phyloP scores from a whole-genome alignment of 2,113 vertebrate species.

The Felis chaus region DNA sequence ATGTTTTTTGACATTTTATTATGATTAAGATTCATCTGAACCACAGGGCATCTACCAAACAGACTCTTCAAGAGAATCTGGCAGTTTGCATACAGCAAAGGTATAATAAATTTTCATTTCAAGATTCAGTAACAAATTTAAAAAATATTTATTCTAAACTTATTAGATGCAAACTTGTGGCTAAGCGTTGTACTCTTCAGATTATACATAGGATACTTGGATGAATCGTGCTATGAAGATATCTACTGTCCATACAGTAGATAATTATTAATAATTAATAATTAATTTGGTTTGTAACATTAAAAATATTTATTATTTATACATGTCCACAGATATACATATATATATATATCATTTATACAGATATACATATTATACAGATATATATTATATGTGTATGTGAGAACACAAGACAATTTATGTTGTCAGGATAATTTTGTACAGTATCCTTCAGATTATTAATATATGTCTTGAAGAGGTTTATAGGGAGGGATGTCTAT shows the following conservation, averaged over 20 bases:
- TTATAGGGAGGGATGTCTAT: neutral
- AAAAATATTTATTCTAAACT: neutral
- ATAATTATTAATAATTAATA: too few species aligned
- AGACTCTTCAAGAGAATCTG: neutral
- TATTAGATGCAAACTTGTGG: neutral
- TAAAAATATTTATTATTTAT: neutral
- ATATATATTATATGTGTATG: neutral
- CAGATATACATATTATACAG: neutral
- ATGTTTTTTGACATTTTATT: neutral
- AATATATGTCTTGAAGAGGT: neutral
- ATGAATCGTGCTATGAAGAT: neutral
- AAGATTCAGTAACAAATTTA: neutral
- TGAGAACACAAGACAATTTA: neutral
- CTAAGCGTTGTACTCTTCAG: neutral
- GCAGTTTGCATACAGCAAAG: neutral
- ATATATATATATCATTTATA: neutral
- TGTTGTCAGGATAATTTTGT: neutral
- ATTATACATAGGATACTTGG: neutral
- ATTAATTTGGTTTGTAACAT: neutral
- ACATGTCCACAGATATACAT: neutral
- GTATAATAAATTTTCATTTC: neutral
- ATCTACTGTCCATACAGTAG: neutral
- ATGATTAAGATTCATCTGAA: neutral
- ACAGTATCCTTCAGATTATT: neutral
- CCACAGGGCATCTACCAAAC: neutral